Conservation (phyloP, 1,140 invertebrate species). For the Diuraphis noxia region DNA sequence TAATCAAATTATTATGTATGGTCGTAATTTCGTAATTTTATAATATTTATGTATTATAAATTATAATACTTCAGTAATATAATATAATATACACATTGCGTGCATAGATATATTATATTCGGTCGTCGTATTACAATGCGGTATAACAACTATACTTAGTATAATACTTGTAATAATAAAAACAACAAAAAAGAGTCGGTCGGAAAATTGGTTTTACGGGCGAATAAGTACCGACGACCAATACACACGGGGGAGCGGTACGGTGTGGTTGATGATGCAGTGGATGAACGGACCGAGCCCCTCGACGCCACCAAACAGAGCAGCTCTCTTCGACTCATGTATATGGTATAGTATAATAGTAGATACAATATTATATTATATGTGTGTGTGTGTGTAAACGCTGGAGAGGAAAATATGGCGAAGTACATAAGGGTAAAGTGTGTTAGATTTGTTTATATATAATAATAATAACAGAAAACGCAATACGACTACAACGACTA, state of each 20-base stretch:
- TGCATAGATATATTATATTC: not conserved
- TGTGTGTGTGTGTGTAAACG: not conserved
- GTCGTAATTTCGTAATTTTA: not conserved
- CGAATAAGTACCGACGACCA: not conserved
- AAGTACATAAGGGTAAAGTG: not conserved
- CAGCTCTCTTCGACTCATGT: not conserved
- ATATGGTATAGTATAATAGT: not conserved
- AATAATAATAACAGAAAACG: conserved; percentile 6
- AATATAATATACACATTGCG: not conserved
- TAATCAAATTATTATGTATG: not conserved
- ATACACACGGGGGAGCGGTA: not conserved
- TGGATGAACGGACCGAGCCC: not conserved
- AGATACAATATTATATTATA: not conserved
- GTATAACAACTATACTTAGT: not conserved
- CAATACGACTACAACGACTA: conserved; percentile 12
- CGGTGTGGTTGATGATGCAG: not conserved
- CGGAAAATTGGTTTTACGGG: conserved; percentile 31
- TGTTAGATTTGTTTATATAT: conserved; percentile 9
- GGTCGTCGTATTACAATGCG: not conserved
- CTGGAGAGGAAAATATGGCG: not conserved
- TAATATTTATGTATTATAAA: not conserved
- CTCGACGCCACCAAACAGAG: not conserved
- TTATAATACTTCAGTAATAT: not conserved
- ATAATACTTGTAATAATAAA: not conserved
- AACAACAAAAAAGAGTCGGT: not conserved